A percentile compares a stretch with the other conserved stretches of the same genome.
These are phyloP conservation scores for Andrena marginata DNA, from an alignment of 2,888 invertebrate genomes.

Conservation along the genomic window DNA sequence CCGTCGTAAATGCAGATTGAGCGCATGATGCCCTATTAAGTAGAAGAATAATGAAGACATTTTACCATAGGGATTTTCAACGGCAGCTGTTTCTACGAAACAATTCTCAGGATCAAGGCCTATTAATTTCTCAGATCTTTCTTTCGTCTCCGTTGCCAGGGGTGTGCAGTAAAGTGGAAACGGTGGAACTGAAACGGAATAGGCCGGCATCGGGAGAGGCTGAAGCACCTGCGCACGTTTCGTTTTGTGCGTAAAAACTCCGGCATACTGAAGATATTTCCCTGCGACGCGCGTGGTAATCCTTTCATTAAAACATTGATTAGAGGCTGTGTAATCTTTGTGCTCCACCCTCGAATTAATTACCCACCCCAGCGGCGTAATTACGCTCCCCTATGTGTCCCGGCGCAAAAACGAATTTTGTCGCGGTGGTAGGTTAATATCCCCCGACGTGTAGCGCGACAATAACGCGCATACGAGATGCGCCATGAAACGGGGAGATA, in stretches of 20 bases:
- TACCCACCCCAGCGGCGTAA: background rate
- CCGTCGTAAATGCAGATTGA: conserved; percentile 10
- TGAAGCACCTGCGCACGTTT: too few relatives aligned
- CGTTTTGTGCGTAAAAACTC: too few relatives aligned
- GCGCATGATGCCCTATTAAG: conserved; percentile 1
- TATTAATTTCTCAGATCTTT: background rate
- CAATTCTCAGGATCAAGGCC: background rate
- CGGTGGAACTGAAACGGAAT: background rate
- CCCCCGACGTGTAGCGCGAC: conserved; percentile 19
- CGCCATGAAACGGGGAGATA: conserved; percentile 27
- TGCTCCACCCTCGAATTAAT: background rate
- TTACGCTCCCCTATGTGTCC: background rate
- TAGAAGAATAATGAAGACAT: background rate
- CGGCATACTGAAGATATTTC: too few relatives aligned
- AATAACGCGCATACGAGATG: conserved; percentile 27
- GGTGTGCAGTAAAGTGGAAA: background rate
- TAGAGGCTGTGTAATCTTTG: background rate
- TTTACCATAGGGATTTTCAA: background rate
- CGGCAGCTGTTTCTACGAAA: background rate
- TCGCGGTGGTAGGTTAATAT: conserved; percentile 26
- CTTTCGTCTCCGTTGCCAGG: background rate
- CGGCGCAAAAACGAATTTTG: conserved; percentile 9
- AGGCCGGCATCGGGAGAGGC: background rate
- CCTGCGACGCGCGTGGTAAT: background rate
- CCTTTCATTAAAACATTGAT: background rate